Base-by-base conservation (phyloP, 2,113 vertebrate genomes). In the Potamarius usumacintae region DNA sequence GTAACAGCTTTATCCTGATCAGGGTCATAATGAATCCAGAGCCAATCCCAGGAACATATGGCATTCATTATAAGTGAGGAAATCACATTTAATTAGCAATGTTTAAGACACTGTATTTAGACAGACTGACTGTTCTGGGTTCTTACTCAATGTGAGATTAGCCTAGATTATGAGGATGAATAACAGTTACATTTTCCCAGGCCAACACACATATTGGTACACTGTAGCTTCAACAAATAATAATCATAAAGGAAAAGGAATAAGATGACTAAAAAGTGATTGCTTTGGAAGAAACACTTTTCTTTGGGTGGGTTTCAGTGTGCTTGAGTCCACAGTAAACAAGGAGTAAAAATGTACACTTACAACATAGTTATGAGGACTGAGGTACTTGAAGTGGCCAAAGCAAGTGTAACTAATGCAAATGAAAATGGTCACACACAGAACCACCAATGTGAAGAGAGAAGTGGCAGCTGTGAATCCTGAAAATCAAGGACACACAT, bases 331-430 rank as follows among this genome's bases (percentile, higher is more conserved):
- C 10, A 5, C 22, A n/a, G 25, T 34, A 42, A 48, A 12, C 27
- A 53, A 77, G 78, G 53, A 74, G 17, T 77, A 17, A 42, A 62
- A 67, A 76, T 30, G 5, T 30, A 83, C 22, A 30, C 94, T 95
- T 92, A 99, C 98, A 93, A 91, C 94, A 11, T 99, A 99, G 92
- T 97, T 96, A 90, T 96, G 92, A 0, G 97, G 97, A 88, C 96
- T 97, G 92, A 99, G 96, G 92, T 98, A 96, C 92, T 96, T 96
- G 91, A 99, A 97, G 88, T 94, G 94, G 57, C 96, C 97, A 15
- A 99, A 98, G 94, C 97, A 98, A 89, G 96, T 95, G 87, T 96
- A 96, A 91, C 93, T 87, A 87, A 98, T 42, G 71, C 94, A 95
- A 91, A 97, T 91, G 63, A 95, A 76, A 67, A 99, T 92, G 4